Evolutionary conservation across 1,140 invertebrate species (phyloP).

Genomic region (Thalassaphorura encarpata): DNA sequence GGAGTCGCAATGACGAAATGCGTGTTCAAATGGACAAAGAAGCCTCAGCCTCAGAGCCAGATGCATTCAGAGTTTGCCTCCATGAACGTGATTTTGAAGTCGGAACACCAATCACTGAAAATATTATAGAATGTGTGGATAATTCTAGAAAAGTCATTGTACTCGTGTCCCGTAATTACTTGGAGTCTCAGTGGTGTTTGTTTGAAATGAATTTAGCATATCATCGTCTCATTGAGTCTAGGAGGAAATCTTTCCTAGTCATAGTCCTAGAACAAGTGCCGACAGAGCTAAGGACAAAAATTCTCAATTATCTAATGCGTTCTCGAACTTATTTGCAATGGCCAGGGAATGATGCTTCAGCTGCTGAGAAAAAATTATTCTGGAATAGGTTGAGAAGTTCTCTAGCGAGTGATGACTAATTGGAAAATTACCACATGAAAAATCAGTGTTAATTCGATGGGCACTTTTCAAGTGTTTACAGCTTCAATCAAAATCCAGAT

Average conservation of each 20-base stretch:
- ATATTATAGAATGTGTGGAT: slow-evolving; percentile 54
- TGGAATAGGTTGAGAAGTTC: slow-evolving; percentile 31
- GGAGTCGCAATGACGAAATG: not conserved
- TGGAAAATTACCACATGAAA: no score
- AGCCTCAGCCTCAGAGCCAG: not conserved
- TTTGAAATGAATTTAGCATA: slow-evolving; percentile 56
- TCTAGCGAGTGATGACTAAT: not conserved
- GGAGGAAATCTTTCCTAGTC: slow-evolving; percentile 48
- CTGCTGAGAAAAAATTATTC: slow-evolving; percentile 27
- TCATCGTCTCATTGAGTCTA: slow-evolving; percentile 49
- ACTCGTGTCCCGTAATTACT: slow-evolving; percentile 47
- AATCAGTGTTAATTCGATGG: not conserved
- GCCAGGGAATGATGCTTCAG: slow-evolving; percentile 39
- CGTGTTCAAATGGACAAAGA: not conserved
- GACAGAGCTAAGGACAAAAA: slow-evolving; percentile 45
- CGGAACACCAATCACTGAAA: slow-evolving; percentile 39
- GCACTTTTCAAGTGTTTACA: no score
- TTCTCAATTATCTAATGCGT: slow-evolving; percentile 50
- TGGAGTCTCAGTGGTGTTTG: slow-evolving; percentile 53
- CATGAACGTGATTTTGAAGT: slow-evolving; percentile 50
- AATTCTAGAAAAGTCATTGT: slow-evolving; percentile 48
- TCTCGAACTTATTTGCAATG: slow-evolving; percentile 52
- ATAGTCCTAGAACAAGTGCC: slow-evolving; percentile 53
- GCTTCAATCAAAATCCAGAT: no score
- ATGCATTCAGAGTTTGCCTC: slow-evolving; percentile 42